Evolutionary conservation across 2,888 invertebrate species (phyloP).

Genomic region (Lasioglossum lativentre): DNA sequence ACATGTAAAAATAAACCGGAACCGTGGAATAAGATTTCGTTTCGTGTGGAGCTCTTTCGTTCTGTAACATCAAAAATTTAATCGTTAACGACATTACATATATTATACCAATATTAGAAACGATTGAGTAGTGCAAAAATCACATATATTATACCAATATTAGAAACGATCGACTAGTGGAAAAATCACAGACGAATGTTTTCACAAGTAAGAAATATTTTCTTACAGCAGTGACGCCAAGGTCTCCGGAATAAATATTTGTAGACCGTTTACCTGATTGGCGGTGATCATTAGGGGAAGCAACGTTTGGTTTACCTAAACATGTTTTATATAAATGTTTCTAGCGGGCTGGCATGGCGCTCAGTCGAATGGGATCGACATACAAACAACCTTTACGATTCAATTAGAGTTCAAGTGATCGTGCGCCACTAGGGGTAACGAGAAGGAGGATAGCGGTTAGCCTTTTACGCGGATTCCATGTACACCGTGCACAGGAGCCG

Average conservation of each 20-base stretch:
- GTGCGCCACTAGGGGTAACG: conserved; percentile 35
- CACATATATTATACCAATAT: neutral
- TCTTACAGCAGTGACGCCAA: neutral
- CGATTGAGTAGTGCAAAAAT: neutral
- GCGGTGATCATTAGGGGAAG: neutral
- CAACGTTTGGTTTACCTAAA: neutral
- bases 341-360: neutral
- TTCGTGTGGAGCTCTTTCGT: neutral
- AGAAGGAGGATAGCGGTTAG: conserved; percentile 30
- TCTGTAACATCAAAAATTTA: neutral
- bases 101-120: neutral
- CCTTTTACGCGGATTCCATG: conserved; percentile 15
- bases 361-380: conserved; percentile 22
- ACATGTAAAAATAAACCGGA: neutral
- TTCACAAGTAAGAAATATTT: neutral
- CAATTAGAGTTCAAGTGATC: conserved; percentile 44
- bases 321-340: conserved; percentile 15
- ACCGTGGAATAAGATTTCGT: neutral
- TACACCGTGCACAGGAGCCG: neutral
- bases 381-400: conserved; percentile 47
- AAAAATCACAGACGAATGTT: neutral
- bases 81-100: neutral
- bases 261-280: neutral
- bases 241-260: neutral
- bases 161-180: neutral